Evolutionary conservation across 92 coral and sea anemone genomes (phyloP).

Genomic region (Siderastrea radians): DNA sequence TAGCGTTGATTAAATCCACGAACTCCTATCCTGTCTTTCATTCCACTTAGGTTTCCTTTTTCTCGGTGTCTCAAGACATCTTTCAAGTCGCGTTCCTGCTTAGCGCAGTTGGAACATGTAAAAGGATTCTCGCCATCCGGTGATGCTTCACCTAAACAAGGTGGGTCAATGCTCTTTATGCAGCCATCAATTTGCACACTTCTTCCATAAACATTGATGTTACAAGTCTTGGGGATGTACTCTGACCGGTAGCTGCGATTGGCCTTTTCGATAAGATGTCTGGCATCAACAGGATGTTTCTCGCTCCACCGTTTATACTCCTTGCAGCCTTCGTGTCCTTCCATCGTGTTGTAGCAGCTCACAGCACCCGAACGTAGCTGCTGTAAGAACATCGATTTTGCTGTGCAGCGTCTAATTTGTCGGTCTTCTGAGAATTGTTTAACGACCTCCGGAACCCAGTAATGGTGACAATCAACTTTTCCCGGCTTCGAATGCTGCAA

Average conservation of each 20-base stretch:
- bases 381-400: too few relatives aligned
- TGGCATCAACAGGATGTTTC: neutral
- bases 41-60: slow-evolving; percentile 14
- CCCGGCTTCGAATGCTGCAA: too few relatives aligned
- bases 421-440: too few relatives aligned
- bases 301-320: too few relatives aligned
- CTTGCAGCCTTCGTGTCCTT: too few relatives aligned
- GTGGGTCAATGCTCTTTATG: neutral
- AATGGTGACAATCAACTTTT: too few relatives aligned
- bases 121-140: slow-evolving; percentile 34
- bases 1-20: slow-evolving; percentile 47
- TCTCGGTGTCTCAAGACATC: slow-evolving; percentile 42
- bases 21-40: slow-evolving; percentile 14
- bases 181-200: neutral
- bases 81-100: slow-evolving; percentile 40
- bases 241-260: neutral
- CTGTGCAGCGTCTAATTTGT: too few relatives aligned
- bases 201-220: neutral
- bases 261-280: slow-evolving; percentile 4
- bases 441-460: too few relatives aligned
- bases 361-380: too few relatives aligned
- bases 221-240: neutral
- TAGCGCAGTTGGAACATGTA: slow-evolving; percentile 42
- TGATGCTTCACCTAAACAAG: neutral
- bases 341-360: too few relatives aligned